A percentile compares a stretch with the other conserved stretches of the same genome.
phyloP scores from a whole-genome alignment of 2,113 vertebrate species.

The Petrocephalus microphthalmus region DNA sequence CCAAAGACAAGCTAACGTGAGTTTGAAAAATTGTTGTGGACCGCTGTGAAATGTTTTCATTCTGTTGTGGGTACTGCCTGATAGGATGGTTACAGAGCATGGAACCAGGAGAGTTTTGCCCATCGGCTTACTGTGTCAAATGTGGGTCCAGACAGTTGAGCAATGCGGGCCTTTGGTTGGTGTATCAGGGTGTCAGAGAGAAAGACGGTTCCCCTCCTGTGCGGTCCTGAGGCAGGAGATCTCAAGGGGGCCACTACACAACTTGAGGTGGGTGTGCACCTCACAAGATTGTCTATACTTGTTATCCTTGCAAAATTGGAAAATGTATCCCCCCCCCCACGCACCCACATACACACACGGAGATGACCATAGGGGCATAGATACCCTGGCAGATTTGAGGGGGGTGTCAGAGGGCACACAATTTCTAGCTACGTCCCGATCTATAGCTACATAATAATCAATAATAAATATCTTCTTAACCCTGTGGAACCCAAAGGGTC shows the following conservation, averaged over 20 bases:
- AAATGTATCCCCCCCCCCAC: neutral
- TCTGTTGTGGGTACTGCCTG: neutral
- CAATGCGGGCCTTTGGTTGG: neutral
- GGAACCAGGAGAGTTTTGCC: neutral
- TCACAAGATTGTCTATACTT: neutral
- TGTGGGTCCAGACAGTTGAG: neutral
- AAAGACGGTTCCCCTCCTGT: neutral
- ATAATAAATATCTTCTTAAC: no score
- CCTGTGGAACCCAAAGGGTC: no score
- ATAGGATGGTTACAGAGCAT: neutral
- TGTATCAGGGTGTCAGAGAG: neutral
- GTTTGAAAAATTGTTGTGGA: neutral
- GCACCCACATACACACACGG: no score
- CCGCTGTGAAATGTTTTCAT: neutral
- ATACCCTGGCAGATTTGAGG: neutral
- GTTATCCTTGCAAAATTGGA: conserved; percentile 19
- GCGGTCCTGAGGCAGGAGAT: neutral
- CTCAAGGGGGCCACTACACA: neutral
- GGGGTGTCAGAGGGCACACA: neutral
- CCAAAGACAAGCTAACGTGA: neutral
- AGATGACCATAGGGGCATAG: neutral
- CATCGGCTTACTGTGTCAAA: neutral
- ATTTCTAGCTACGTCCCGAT: no score
- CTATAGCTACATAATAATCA: no score
- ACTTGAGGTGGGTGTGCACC: neutral